These are phyloP conservation scores for Leiothrix lutea DNA, from an alignment of 2,113 vertebrate species.

Conservation along the genomic window DNA sequence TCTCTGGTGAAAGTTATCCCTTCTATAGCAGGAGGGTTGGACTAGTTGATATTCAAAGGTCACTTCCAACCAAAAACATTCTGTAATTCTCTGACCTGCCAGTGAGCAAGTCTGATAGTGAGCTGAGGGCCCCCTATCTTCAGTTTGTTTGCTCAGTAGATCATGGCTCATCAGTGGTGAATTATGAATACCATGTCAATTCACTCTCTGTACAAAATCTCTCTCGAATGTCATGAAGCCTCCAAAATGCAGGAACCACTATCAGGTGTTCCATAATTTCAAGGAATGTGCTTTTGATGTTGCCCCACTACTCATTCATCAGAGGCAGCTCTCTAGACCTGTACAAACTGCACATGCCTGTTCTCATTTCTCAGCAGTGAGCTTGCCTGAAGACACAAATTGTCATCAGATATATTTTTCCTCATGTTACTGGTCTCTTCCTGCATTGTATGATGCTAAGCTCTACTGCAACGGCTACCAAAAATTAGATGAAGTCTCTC, in stretches of 20 bases:
- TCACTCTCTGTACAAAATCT: neutral
- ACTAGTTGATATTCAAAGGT: neutral
- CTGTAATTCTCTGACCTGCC: neutral
- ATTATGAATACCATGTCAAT: neutral
- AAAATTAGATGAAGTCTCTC: neutral
- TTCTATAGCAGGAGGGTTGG: neutral
- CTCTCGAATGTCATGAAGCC: neutral
- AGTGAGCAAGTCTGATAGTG: fast-evolving
- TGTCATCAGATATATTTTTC: neutral
- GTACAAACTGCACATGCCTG: neutral
- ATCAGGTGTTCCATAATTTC: neutral
- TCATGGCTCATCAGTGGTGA: neutral
- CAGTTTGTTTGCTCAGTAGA: neutral
- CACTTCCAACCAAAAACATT: neutral
- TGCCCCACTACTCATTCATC: neutral
- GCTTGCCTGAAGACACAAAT: neutral
- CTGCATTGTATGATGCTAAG: neutral
- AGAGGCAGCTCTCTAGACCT: neutral
- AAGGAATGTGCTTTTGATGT: neutral
- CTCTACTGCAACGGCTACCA: neutral
- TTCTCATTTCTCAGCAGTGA: neutral
- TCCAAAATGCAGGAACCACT: neutral
- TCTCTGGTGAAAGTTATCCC: neutral
- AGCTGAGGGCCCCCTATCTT: neutral
- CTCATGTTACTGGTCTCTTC: neutral